Base-by-base conservation (phyloP, 2,797 vertebrate genomes). In the Parotocinclus haroldoi region DNA sequence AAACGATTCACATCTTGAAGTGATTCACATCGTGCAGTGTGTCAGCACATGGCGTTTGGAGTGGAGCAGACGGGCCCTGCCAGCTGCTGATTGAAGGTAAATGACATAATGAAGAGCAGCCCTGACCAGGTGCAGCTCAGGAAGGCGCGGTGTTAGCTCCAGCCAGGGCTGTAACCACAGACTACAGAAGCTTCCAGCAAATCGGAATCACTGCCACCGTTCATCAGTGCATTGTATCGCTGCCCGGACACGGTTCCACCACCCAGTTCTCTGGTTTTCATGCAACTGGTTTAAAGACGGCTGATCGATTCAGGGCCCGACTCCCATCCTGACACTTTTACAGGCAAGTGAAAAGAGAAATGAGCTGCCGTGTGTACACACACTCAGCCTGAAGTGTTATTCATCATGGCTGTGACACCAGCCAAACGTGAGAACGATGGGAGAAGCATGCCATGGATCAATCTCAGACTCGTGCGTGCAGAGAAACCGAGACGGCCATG, bases 101-200 rank as follows among this genome's bases (percentile, higher is more conserved):
- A 55, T 37, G n/a, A 10, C 55, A 62, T 70, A 48, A 63, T 66
- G 68, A 70, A 68, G 54, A 63, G 38, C 61, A 70, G 58, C 46
- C 74, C 39, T 38, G 10, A 8, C 17, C 12, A 38, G 44, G 56
- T 56, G 54, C 44, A 17, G 37, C 50, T 27, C 44, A 53, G 48
- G 7, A 7, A 49, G 66, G 50, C 54, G 54, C n/a, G 19, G 16
- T 36, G 54, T 58, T 19, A 52, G 44, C 67, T 27, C 58, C 60
- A 69, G 66, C 38, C 65, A 39, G 52, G 13, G 46, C 52, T 58
- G 57, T 69, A 69, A 66, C 66, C 63, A 59, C 63, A 69, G 52
- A 73, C 58, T 76, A 60, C 44, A 58, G 63, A 48, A 40, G 61
- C 61, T 71, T 46, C 11, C 55, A 64, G 40, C 56, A 50, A 58